Percentiles rank a stretch among this genome's conserved stretches.
phyloP scores from a whole-genome alignment of 2,113 vertebrate genomes.

The Nyctibius bracteatus region DNA sequence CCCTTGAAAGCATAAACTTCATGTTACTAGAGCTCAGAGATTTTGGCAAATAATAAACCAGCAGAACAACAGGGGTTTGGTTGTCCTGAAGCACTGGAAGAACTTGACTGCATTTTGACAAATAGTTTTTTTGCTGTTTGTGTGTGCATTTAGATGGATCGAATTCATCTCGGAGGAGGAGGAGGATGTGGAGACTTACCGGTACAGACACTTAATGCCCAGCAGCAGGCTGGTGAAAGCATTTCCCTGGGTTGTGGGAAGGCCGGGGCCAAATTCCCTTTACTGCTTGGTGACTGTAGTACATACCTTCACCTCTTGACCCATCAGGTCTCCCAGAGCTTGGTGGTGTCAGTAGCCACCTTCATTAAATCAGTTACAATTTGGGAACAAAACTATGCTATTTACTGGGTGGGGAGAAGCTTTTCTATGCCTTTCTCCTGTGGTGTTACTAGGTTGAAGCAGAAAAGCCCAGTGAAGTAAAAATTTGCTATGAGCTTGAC shows the following conservation, averaged over 20 bases:
- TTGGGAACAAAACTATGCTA: not conserved
- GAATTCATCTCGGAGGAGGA: not conserved
- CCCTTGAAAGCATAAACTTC: constrained; percentile 10
- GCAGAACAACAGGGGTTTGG: not conserved
- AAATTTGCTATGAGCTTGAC: not conserved
- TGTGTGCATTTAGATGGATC: not conserved
- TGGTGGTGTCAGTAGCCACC: not conserved
- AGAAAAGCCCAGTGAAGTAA: not conserved
- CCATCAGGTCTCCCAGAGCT: not conserved
- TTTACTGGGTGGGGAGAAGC: not conserved
- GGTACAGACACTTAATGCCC: not conserved
- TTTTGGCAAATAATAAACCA: not conserved
- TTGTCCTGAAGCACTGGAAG: not conserved
- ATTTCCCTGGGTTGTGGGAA: not conserved
- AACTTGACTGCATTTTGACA: not conserved
- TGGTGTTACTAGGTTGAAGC: accelerated
- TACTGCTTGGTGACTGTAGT: not conserved
- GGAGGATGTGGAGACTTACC: not conserved
- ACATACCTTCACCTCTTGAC: accelerated
- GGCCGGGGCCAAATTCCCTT: not conserved
- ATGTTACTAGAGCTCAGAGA: not conserved
- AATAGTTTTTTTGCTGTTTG: not conserved
- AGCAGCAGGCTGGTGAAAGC: not conserved
- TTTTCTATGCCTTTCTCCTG: not conserved
- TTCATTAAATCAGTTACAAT: not conserved